Percentiles rank a stretch among this genome's conserved stretches.
Evolutionary conservation across 2,113 vertebrate species (phyloP).

Genomic region (Benitochromis conjunctus): DNA sequence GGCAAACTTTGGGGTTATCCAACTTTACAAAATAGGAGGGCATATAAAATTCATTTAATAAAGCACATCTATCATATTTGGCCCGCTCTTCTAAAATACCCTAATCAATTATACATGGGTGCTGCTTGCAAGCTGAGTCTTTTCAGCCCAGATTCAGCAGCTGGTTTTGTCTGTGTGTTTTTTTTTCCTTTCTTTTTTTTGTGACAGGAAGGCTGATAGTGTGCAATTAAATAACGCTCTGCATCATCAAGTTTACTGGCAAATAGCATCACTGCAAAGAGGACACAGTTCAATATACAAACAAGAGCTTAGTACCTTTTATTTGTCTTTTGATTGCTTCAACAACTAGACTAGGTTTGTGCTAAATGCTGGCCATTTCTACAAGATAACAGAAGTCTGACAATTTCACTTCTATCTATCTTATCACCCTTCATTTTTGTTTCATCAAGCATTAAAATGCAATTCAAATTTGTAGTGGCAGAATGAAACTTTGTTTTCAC

Average conservation of each 20-base stretch:
- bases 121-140: constrained; percentile 12
- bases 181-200: not conserved
- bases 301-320: not conserved
- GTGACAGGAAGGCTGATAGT: not conserved
- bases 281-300: not conserved
- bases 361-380: not conserved
- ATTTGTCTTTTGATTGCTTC: not conserved
- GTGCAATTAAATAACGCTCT: not conserved
- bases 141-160: not conserved
- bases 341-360: not conserved
- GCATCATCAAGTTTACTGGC: not conserved
- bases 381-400: not conserved
- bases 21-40: not conserved
- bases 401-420: not conserved
- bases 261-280: not conserved
- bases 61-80: constrained; percentile 20
- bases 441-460: not conserved
- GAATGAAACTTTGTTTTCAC: not conserved
- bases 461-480: not conserved
- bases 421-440: not conserved
- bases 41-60: constrained; percentile 17
- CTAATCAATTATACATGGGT: constrained; percentile 41
- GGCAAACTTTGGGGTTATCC: not conserved
- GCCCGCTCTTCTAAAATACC: constrained; percentile 20
- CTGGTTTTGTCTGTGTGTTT: not conserved